Percentiles rank a stretch among this genome's conserved stretches.
Evolutionary conservation across 2,797 vertebrate genomes (phyloP).

Genomic region (Acropternis orthonyx): DNA sequence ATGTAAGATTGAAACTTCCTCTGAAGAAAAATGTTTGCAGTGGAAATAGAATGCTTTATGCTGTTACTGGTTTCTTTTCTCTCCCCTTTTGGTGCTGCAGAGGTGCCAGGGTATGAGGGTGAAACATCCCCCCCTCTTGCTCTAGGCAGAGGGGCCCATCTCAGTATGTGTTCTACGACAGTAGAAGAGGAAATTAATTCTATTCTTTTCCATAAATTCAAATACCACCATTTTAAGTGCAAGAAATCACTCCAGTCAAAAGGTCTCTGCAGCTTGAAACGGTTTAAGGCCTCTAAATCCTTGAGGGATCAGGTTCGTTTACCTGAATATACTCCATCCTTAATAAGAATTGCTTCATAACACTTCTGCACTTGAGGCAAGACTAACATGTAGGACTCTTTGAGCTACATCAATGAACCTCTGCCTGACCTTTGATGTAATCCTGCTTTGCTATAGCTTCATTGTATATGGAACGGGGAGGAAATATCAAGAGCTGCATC

Average conservation of each 20-base stretch:
- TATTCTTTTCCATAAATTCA: not conserved
- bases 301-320: not conserved
- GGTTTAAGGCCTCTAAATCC: not conserved
- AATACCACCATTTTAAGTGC: not conserved
- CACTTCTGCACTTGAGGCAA: not conserved
- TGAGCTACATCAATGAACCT: not conserved
- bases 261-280: not conserved
- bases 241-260: not conserved
- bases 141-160: not conserved
- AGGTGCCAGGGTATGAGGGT: not conserved
- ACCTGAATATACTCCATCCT: not conserved
- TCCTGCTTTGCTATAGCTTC: slow-evolving; percentile 14
- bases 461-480: not conserved
- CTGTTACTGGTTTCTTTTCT: not conserved
- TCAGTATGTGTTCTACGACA: accelerated
- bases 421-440: slow-evolving; percentile 14
- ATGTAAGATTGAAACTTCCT: not conserved
- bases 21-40: not conserved
- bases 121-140: not conserved
- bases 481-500: slow-evolving; percentile 19
- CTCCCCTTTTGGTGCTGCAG: not conserved
- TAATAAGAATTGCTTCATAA: not conserved
- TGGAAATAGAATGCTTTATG: not conserved
- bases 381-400: not conserved
- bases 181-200: not conserved